phyloP scores from a whole-genome alignment of 2,113 vertebrate genomes.

The Nerophis lumbriciformis region DNA sequence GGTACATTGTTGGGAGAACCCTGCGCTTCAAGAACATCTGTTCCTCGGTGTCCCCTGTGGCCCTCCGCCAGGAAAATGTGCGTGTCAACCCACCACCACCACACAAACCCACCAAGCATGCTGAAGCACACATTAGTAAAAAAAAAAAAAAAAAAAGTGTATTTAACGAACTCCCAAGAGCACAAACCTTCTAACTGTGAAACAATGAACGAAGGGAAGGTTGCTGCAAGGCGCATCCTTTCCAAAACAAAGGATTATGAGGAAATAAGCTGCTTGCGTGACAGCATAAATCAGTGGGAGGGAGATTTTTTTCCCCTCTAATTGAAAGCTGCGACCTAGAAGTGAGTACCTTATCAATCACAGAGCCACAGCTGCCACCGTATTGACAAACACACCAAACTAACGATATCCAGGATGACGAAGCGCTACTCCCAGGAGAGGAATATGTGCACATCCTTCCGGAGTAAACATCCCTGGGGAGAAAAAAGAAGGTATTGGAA shows the following conservation, averaged over 20 bases:
- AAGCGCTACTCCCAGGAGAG: conserved; percentile 55
- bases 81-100: conserved; percentile 29
- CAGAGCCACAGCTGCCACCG: conserved; percentile 57
- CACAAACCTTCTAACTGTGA: conserved; percentile 9
- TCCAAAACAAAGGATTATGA: conserved; percentile 49
- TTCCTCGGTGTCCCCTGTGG: conserved; percentile 42
- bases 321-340: conserved; percentile 42
- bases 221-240: conserved; percentile 8
- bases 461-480: conserved; percentile 36
- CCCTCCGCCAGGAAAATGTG: conserved; percentile 42
- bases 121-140: conserved; percentile 18
- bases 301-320: conserved; percentile 16
- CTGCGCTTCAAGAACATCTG: conserved; percentile 55
- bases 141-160: conserved; percentile 38
- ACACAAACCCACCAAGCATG: conserved; percentile 35
- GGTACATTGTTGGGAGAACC: conserved; percentile 42
- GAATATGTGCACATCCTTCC: conserved; percentile 47
- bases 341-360: conserved; percentile 58
- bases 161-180: conserved; percentile 31
- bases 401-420: conserved; percentile 63
- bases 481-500: conserved; percentile 49
- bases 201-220: conserved; percentile 19
- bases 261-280: conserved; percentile 49
- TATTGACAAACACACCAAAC: conserved; percentile 59
- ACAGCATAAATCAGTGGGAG: conserved; percentile 55